Conservation (phyloP, 2,113 vertebrate genomes). For the Panurus biarmicus region DNA sequence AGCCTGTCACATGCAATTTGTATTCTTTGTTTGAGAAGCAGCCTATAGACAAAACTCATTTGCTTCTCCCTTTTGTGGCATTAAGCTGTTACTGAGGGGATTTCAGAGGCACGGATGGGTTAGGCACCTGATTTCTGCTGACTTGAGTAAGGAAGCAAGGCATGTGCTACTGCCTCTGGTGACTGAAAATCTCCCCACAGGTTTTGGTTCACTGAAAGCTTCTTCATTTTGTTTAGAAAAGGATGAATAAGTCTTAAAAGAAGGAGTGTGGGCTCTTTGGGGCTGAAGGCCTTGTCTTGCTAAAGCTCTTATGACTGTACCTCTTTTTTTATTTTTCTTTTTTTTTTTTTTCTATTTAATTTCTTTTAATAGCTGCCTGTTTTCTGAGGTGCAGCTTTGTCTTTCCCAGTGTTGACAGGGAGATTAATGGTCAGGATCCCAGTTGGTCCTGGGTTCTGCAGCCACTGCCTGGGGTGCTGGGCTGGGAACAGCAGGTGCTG, state of each 20-base stretch:
- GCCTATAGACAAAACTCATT: slow-evolving; percentile 2
- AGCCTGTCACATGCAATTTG: slow-evolving; percentile 4
- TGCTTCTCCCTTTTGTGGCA: slow-evolving; percentile 7
- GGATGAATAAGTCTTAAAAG: background rate
- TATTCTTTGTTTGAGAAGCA: slow-evolving; percentile 32
- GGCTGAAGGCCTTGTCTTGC: background rate
- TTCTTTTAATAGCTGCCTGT: background rate
- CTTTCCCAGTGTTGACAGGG: background rate
- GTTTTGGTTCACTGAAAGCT: background rate
- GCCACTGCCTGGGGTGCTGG: background rate
- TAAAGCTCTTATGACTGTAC: background rate
- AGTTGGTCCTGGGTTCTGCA: accelerated
- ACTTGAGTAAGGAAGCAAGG: background rate
- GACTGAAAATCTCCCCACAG: background rate
- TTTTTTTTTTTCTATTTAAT: too few species aligned
- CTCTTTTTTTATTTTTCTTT: background rate
- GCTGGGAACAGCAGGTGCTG: background rate
- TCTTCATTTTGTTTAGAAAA: background rate
- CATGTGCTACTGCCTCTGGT: background rate
- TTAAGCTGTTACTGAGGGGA: slow-evolving; percentile 5
- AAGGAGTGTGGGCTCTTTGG: background rate
- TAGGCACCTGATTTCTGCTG: slow-evolving; percentile 26
- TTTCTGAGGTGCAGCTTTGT: background rate
- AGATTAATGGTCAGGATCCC: background rate
- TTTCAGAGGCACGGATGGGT: background rate